phyloP scores from a whole-genome alignment of 1,140 invertebrate species.

The Chionoecetes opilio region DNA sequence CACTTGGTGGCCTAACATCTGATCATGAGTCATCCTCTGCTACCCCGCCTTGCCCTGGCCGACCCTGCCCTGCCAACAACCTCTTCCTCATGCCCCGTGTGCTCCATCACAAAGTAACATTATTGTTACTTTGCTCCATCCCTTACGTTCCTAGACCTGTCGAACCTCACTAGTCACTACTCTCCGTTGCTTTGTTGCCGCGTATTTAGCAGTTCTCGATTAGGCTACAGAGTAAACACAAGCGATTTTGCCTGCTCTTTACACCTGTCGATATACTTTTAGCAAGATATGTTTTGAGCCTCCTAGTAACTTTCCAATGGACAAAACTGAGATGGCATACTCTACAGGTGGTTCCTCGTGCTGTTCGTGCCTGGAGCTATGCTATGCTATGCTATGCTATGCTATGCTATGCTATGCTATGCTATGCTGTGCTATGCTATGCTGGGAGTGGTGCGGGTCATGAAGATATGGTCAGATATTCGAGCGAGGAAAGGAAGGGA shows the following conservation, averaged over 20 bases:
- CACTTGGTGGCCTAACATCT: conserved; percentile 73
- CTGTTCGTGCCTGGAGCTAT: not conserved
- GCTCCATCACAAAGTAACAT: not conserved
- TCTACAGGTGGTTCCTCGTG: not conserved
- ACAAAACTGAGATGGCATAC: not conserved
- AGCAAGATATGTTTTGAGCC: not conserved
- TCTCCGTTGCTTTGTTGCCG: not conserved
- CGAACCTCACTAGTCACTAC: not conserved
- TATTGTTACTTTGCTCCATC: too few species aligned
- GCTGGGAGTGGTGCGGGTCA: not conserved
- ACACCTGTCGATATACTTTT: too few species aligned
- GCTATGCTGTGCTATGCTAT: too few species aligned
- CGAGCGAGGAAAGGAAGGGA: conserved; percentile 12
- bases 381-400: too few species aligned
- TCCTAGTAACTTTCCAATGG: not conserved
- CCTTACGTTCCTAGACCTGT: not conserved
- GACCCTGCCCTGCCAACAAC: not conserved
- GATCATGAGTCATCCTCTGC: conserved; percentile 68
- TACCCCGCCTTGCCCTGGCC: conserved; percentile 13
- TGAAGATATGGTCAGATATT: conserved; percentile 54
- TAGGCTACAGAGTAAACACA: too few species aligned
- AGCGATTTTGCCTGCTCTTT: too few species aligned
- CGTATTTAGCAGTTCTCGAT: too few species aligned
- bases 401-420: too few species aligned
- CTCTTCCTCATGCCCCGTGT: not conserved